phyloP scores from a whole-genome alignment of 2,113 vertebrate species.

The Coreoperca whiteheadi region DNA sequence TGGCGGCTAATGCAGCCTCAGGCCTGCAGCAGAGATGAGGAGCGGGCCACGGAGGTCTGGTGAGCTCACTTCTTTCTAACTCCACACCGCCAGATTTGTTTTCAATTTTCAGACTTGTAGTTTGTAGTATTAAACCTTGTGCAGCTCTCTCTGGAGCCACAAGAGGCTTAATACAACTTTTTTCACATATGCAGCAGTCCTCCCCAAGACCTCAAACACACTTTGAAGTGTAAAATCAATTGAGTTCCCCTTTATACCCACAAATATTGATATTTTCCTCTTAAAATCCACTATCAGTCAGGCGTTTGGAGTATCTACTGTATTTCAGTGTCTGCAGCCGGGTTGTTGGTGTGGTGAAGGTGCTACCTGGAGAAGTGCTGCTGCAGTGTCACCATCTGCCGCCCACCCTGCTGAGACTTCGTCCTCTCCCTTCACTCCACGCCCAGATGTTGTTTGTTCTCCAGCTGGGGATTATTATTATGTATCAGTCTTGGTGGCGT shows the following conservation, averaged over 20 bases:
- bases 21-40: neutral
- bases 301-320: neutral
- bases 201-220: neutral
- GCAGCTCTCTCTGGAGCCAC: neutral
- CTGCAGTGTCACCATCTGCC: slow-evolving; percentile 82
- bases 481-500: slow-evolving; percentile 53
- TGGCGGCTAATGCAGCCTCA: neutral
- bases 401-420: slow-evolving; percentile 53
- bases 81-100: neutral
- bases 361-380: slow-evolving; percentile 81
- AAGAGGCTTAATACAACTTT: neutral
- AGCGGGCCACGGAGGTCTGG: neutral
- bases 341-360: neutral
- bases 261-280: neutral
- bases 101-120: neutral
- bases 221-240: neutral
- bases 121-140: neutral
- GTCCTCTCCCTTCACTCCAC: slow-evolving; percentile 50
- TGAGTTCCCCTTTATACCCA: neutral
- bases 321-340: neutral
- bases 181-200: neutral
- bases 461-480: slow-evolving; percentile 57
- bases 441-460: slow-evolving; percentile 70
- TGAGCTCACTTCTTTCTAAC: neutral
- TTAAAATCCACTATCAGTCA: neutral